phyloP scores from a whole-genome alignment of 2,888 invertebrate species.

The Drosophila borealis region DNA sequence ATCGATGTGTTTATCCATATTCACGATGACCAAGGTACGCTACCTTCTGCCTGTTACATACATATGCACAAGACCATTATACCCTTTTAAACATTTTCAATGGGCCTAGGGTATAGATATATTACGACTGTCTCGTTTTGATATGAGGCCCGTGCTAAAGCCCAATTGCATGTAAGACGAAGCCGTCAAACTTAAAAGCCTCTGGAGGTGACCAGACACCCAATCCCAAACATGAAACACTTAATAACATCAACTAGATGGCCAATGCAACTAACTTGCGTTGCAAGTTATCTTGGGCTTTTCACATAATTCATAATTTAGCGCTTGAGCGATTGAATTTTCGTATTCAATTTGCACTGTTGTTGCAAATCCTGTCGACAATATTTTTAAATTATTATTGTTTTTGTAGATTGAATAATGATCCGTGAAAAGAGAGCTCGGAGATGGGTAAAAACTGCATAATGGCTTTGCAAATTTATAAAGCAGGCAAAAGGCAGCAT shows the following conservation, averaged over 20 bases:
- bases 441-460: no score
- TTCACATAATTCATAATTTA: constrained; percentile 20
- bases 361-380: constrained; percentile 6
- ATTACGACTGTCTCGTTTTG: constrained; percentile 1
- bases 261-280: constrained; percentile 26
- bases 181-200: constrained; percentile 18
- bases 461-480: no score
- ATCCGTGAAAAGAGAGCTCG: no score
- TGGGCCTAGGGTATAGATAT: neutral
- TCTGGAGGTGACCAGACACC: constrained; percentile 22
- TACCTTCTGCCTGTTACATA: no score
- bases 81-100: no score
- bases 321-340: constrained; percentile 44
- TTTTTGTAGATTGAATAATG: no score
- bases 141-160: constrained; percentile 14
- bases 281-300: constrained; percentile 20
- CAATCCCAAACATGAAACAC: constrained; percentile 15
- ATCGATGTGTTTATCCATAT: no score
- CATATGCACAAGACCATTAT: no score
- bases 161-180: constrained; percentile 35
- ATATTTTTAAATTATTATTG: neutral
- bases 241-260: constrained; percentile 17
- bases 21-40: no score
- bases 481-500: no score
- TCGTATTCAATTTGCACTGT: constrained; percentile 31